Conservation (phyloP, 2,797 vertebrate genomes). For the Chromis chromis region DNA sequence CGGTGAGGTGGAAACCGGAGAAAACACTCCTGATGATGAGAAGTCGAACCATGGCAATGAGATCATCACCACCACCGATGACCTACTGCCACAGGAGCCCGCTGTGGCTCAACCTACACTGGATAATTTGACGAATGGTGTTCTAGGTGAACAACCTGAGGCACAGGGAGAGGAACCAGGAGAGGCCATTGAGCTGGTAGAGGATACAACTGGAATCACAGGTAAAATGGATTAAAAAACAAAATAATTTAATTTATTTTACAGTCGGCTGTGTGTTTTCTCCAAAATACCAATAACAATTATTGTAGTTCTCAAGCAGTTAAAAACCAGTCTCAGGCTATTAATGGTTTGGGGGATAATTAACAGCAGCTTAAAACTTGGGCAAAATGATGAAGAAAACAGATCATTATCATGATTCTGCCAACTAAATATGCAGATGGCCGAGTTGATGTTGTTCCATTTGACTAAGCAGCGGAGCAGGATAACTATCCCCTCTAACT, state of each 20-base stretch:
- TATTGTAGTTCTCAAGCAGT: constrained; percentile 6
- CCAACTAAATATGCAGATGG: constrained; percentile 55
- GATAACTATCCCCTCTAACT: constrained; percentile 25
- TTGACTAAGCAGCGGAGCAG: constrained; percentile 39
- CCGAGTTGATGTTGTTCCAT: constrained; percentile 48
- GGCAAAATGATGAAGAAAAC: constrained; percentile 29
- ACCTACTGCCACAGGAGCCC: constrained; percentile 49
- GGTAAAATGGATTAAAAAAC: constrained; percentile 54
- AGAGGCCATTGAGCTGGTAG: constrained; percentile 62
- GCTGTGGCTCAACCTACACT: constrained; percentile 48
- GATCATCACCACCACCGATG: constrained; percentile 67
- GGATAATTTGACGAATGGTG: constrained; percentile 56
- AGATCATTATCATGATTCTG: constrained; percentile 30
- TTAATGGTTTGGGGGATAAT: constrained; percentile 9
- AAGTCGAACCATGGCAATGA: constrained; percentile 70
- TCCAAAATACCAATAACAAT: constrained; percentile 2
- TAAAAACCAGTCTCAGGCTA: constrained; percentile 1
- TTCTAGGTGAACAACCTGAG: constrained; percentile 54
- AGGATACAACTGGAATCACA: constrained; percentile 55
- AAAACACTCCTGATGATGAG: constrained; percentile 41
- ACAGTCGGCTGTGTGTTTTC: not conserved
- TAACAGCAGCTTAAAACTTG: constrained; percentile 47
- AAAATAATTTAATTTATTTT: not conserved
- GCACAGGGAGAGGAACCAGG: constrained; percentile 50
- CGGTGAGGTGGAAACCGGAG: constrained; percentile 26